These are phyloP conservation scores for Philaethria dido DNA, from an alignment of 2,888 invertebrate genomes.

Conservation along the genomic window DNA sequence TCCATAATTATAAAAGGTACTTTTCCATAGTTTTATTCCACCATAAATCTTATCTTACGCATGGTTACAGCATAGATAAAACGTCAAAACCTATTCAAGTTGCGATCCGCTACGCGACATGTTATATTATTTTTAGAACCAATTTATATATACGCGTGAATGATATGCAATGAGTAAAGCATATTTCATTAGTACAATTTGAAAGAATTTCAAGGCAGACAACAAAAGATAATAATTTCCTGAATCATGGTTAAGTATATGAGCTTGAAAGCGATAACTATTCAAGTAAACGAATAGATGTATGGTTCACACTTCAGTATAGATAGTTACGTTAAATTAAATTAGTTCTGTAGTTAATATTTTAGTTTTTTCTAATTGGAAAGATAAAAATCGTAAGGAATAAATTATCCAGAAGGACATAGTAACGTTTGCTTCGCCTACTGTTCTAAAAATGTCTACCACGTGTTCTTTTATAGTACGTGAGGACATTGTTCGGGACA, in stretches of 20 bases:
- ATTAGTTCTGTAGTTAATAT: not conserved
- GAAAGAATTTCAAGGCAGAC: slow-evolving; percentile 37
- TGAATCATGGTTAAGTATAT: slow-evolving; percentile 12
- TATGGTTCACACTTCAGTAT: not conserved
- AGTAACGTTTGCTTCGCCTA: slow-evolving; percentile 45
- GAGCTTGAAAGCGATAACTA: not conserved
- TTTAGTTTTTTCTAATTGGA: not conserved
- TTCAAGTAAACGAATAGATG: not conserved
- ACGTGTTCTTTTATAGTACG: slow-evolving; percentile 59
- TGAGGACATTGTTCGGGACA: slow-evolving; percentile 64
- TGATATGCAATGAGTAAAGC: slow-evolving; percentile 10
- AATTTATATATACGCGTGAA: slow-evolving; percentile 24
- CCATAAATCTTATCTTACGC: slow-evolving; percentile 27
- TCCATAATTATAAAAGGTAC: slow-evolving; percentile 10
- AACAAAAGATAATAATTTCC: slow-evolving; percentile 27
- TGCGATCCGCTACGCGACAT: slow-evolving; percentile 1
- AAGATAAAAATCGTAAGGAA: not conserved
- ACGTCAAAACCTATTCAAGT: slow-evolving; percentile 20
- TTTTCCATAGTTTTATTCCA: slow-evolving; percentile 23
- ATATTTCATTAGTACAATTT: slow-evolving; percentile 28
- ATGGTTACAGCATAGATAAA: slow-evolving; percentile 28
- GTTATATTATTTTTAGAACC: slow-evolving; percentile 18
- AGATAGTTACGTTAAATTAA: not conserved
- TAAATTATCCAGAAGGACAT: not conserved
- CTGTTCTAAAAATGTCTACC: slow-evolving; percentile 66